phyloP scores from a whole-genome alignment of 2,113 vertebrate species.

The Labrus mixtus region DNA sequence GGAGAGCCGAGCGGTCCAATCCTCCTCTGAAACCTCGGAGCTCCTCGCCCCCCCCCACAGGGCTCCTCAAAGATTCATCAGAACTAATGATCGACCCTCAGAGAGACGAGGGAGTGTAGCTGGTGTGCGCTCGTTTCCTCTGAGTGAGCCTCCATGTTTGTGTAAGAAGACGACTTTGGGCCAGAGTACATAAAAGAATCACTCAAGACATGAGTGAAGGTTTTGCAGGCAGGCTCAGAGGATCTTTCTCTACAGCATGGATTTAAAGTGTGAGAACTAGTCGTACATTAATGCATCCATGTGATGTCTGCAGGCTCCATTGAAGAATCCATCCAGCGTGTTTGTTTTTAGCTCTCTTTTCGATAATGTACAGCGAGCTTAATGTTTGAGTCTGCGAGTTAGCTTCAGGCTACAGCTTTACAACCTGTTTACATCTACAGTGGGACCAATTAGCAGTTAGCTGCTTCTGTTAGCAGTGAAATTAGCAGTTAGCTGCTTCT shows the following conservation, averaged over 20 bases:
- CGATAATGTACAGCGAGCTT: neutral
- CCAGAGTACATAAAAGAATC: slow-evolving; percentile 11
- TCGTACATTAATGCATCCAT: neutral
- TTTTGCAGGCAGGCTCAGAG: neutral
- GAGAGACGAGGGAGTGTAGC: neutral
- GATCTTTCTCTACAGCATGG: neutral
- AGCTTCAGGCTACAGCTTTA: neutral
- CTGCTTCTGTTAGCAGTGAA: too few relatives aligned
- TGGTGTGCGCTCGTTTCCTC: slow-evolving; percentile 29
- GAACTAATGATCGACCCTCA: slow-evolving; percentile 27
- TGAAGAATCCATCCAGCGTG: neutral
- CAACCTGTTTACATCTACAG: neutral
- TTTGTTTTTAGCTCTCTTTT: neutral
- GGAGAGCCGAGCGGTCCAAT: neutral
- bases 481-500: neutral
- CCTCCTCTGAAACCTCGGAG: slow-evolving; percentile 20
- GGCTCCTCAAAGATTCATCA: slow-evolving; percentile 49
- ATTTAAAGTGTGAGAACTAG: neutral
- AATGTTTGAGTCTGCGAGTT: neutral
- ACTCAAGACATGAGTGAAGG: slow-evolving; percentile 26
- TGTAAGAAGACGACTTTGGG: neutral
- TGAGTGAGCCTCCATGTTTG: neutral
- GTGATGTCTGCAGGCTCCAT: neutral
- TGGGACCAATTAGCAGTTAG: neutral
- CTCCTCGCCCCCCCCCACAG: slow-evolving; percentile 20